phyloP scores from a whole-genome alignment of 2,888 invertebrate species.

The Lypha dubia region DNA sequence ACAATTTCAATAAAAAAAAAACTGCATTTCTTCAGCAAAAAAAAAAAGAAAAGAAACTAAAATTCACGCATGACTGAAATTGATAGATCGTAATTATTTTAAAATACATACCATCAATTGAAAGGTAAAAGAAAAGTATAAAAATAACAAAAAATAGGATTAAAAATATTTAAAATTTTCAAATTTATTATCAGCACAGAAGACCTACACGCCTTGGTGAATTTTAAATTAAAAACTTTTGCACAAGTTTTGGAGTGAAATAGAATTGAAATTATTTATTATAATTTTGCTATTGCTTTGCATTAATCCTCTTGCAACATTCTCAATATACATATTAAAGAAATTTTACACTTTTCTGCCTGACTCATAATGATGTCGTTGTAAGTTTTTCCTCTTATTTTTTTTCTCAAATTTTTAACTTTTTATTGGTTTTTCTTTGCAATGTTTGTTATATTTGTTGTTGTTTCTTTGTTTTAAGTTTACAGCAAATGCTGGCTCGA shows the following conservation, averaged over 20 bases:
- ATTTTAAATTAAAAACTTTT: constrained; percentile 28
- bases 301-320: constrained; percentile 7
- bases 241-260: background rate
- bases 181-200: too few species aligned
- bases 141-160: too few species aligned
- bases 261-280: constrained; percentile 31
- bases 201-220: background rate
- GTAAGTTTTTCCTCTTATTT: constrained; percentile 8
- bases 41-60: too few species aligned
- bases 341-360: constrained; percentile 46
- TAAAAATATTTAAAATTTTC: too few species aligned
- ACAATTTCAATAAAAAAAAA: background rate
- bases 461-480: background rate
- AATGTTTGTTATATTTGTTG: constrained; percentile 17
- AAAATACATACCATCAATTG: too few species aligned
- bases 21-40: too few species aligned
- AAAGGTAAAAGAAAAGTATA: too few species aligned
- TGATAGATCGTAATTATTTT: too few species aligned
- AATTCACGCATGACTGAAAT: too few species aligned
- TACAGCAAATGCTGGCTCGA: constrained; percentile 15
- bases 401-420: background rate
- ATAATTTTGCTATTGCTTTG: background rate
- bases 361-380: constrained; percentile 53
- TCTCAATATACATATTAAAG: constrained; percentile 2
- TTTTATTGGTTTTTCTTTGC: background rate